A percentile compares a stretch with the other conserved stretches of the same genome.
Evolutionary conservation across 1,140 invertebrate genomes (phyloP).

Genomic region (Drosophila lini): DNA sequence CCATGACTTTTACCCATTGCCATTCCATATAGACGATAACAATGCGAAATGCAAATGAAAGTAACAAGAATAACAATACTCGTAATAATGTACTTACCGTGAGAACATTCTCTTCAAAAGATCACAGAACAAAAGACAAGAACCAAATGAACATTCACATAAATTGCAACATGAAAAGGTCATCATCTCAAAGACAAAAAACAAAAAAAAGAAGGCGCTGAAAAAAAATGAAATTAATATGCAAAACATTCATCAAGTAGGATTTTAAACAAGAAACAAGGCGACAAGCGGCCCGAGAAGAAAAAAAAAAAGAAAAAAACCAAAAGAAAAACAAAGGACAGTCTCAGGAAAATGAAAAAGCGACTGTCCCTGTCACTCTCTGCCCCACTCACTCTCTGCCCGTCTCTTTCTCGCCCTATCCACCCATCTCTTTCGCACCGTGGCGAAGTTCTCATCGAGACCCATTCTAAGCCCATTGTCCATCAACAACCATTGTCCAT

Average conservation of each 20-base stretch:
- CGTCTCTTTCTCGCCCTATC: conserved; percentile 11
- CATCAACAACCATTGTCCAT: conserved; percentile 75
- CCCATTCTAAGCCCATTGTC: conserved; percentile 53
- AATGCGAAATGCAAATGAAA: conserved; percentile 49
- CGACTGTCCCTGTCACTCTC: conserved; percentile 13
- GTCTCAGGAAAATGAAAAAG: conserved; percentile 46
- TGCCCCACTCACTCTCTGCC: conserved; percentile 3
- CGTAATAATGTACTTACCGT: conserved; percentile 50
- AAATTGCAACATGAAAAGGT: conserved; percentile 44
- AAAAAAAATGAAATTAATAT: conserved; percentile 54
- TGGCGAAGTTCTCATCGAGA: conserved; percentile 32
- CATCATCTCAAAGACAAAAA: conserved; percentile 18
- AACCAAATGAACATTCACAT: conserved; percentile 47
- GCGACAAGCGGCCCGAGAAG: conserved; percentile 23
- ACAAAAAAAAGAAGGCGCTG: conserved; percentile 12
- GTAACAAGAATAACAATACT: conserved; percentile 44
- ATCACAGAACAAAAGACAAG: conserved; percentile 50
- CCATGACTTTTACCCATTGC: conserved; percentile 51
- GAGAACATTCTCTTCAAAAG: conserved; percentile 44
- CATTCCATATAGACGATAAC: conserved; percentile 46
- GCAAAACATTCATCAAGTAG: conserved; percentile 54
- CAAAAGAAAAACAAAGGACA: conserved; percentile 19
- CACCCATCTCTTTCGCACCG: conserved; percentile 4
- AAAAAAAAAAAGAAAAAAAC: conserved; percentile 13
- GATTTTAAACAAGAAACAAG: conserved; percentile 41